A percentile compares a stretch with the other conserved stretches of the same genome.
phyloP scores from a whole-genome alignment of 2,797 vertebrate species.

The Acrocephalus scirpaceus region DNA sequence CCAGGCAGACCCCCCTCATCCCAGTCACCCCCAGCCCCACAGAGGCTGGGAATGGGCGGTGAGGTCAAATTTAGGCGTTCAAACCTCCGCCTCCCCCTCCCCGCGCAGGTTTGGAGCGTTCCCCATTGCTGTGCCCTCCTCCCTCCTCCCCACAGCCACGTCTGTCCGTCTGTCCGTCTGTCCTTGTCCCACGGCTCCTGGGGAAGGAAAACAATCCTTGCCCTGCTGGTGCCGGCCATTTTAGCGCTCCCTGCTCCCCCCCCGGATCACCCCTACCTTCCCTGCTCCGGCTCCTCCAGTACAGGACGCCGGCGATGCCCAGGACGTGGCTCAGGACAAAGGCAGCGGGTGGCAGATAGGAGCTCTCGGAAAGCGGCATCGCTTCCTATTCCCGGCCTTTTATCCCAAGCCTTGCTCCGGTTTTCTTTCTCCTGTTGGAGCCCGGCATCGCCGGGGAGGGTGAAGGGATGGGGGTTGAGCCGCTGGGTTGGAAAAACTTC shows the following conservation, averaged over 20 bases:
- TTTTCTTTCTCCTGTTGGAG: slow-evolving; percentile 1
- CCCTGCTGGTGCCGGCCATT: background rate
- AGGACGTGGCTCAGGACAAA: slow-evolving; percentile 77
- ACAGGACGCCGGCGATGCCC: slow-evolving; percentile 76
- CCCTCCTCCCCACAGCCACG: background rate
- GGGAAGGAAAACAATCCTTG: background rate
- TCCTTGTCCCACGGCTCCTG: background rate
- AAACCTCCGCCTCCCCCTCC: background rate
- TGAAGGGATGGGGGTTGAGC: background rate
- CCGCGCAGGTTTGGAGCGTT: fast-evolving
- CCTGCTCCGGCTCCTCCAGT: slow-evolving; percentile 75
- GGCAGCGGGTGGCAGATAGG: slow-evolving; percentile 70
- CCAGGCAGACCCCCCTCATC: background rate
- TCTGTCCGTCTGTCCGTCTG: background rate
- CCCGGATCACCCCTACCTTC: slow-evolving; percentile 62
- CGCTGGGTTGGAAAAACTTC: background rate
- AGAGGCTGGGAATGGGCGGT: fast-evolving
- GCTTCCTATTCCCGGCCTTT: background rate
- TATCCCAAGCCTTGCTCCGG: background rate
- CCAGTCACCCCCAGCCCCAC: fast-evolving
- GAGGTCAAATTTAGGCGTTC: background rate
- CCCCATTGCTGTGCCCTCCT: fast-evolving
- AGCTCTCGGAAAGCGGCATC: slow-evolving; percentile 74
- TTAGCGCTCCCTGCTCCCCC: background rate
- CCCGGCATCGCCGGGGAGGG: slow-evolving; percentile 41